Evolutionary conservation across 2,888 invertebrate genomes (phyloP), one percentile per base, ranked within the genome.

Genomic region (Euclidia mi): DNA sequence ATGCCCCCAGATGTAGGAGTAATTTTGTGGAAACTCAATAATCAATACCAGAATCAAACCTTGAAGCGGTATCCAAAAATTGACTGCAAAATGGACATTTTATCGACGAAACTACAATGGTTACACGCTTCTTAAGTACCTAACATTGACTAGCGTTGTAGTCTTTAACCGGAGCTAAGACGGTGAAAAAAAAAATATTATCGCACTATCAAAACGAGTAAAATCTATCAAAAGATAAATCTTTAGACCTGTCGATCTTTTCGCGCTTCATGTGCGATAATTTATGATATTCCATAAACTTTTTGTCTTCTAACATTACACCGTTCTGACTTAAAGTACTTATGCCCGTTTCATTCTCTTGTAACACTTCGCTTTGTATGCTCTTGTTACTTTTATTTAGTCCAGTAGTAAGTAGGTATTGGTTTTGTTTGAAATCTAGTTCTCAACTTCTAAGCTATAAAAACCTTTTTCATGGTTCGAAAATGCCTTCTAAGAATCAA

Each of bases 201-300:
- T 14, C 6, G 20, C 28, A 25, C n/a, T 2, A 9, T 3, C 1
- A 28, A 35, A 45, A 42, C 9, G n/a, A 15, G 11, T 9, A 7
- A 38, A 46, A 20, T 9, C 20, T 7, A 46, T 15, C 31, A 37
- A 18, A 17, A 44, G 31, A 56, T 56, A 60, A 65, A 70, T 60
- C 31, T 29, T 49, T 11, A 37, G 29, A 34, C 20, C 52, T 41
- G 46, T 46, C 51, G 43, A 56, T 55, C 40, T 56, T 52, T 65
- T 56, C 2, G 37, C 37, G 3, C 43, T 49, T 20, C 52, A 31
- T 41, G 15, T n/a, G 41, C n/a, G n/a, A 45, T 70, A 49, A 65
- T 65, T 56, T 50, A 70, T 52, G 15, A 14, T 12, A 7, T 28
- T 49, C 18, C 18, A 25, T 32, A 10, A 17, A 12, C 11, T 56